Evolutionary conservation across 2,888 invertebrate genomes (phyloP).

Genomic region (Deilephila porcellus): DNA sequence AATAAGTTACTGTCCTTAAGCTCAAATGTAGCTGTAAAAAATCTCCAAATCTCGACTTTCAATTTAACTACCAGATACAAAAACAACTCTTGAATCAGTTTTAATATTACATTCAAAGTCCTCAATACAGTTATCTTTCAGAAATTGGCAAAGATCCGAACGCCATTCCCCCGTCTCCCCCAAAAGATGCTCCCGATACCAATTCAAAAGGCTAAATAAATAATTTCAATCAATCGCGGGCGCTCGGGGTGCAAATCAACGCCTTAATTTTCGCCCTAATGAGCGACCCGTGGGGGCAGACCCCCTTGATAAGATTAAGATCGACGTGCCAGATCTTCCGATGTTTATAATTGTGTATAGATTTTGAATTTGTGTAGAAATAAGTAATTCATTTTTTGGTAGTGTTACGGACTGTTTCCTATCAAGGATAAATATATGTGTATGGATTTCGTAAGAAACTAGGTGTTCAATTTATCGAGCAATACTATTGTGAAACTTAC

Average conservation of each 20-base stretch:
- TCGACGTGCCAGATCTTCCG: slow-evolving; percentile 17
- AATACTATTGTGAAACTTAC: no score
- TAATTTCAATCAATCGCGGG: slow-evolving; percentile 59
- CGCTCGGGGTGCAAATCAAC: slow-evolving; percentile 48
- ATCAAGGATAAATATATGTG: no score
- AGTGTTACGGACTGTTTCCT: no score
- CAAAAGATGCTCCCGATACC: slow-evolving; percentile 26
- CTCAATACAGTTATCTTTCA: not conserved
- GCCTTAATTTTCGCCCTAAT: slow-evolving; percentile 57
- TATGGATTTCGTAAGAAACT: no score
- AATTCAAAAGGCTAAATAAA: slow-evolving; percentile 49
- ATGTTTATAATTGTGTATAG: slow-evolving; percentile 1
- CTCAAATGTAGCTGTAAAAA: no score
- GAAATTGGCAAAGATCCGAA: slow-evolving; percentile 13
- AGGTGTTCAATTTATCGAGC: no score
- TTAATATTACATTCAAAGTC: no score
- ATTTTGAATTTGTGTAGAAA: not conserved
- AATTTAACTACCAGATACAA: no score
- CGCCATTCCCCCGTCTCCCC: not conserved
- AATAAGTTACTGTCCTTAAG: no score
- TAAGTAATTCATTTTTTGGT: not conserved
- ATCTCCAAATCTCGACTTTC: no score
- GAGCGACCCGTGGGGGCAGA: slow-evolving; percentile 11
- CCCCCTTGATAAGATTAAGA: slow-evolving; percentile 25
- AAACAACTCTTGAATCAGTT: no score